These are phyloP conservation scores for Thymallus thymallus DNA, from an alignment of 2,113 vertebrate genomes.

Conservation along the genomic window DNA sequence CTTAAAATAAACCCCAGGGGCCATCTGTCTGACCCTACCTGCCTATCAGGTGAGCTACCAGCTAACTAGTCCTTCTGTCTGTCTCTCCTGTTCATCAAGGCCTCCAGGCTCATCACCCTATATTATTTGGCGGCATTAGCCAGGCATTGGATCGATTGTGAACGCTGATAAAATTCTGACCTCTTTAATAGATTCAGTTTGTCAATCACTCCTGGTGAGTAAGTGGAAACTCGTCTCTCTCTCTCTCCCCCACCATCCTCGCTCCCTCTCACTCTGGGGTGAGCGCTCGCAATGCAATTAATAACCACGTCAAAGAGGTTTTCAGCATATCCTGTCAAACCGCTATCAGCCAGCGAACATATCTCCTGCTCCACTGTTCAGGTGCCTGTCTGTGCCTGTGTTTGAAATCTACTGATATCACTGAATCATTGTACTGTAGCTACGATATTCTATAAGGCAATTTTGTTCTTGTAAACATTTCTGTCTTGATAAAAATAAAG, in stretches of 20 bases:
- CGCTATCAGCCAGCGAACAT: background rate
- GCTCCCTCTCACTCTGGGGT: conserved; percentile 26
- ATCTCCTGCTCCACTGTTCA: background rate
- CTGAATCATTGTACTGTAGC: background rate
- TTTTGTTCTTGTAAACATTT: background rate
- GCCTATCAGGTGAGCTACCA: background rate
- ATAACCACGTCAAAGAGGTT: conserved; percentile 8
- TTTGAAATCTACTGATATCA: background rate
- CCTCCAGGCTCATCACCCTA: conserved; percentile 45
- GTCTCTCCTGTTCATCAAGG: conserved; percentile 33
- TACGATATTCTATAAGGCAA: background rate
- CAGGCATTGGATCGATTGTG: conserved; percentile 49
- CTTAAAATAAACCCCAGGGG: no score
- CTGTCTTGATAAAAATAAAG: no score
- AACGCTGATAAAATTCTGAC: conserved; percentile 50
- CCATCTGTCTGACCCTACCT: background rate
- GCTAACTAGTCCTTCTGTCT: conserved; percentile 8
- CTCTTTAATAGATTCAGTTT: conserved; percentile 56
- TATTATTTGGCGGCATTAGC: conserved; percentile 52
- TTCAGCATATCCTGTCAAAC: background rate
- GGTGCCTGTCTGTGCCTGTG: background rate
- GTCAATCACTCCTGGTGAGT: conserved; percentile 49
- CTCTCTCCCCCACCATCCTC: no score
- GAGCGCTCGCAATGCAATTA: conserved; percentile 49
- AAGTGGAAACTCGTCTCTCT: conserved; percentile 30